phyloP scores from a whole-genome alignment of 2,888 invertebrate species.

The Chorisops tibialis region DNA sequence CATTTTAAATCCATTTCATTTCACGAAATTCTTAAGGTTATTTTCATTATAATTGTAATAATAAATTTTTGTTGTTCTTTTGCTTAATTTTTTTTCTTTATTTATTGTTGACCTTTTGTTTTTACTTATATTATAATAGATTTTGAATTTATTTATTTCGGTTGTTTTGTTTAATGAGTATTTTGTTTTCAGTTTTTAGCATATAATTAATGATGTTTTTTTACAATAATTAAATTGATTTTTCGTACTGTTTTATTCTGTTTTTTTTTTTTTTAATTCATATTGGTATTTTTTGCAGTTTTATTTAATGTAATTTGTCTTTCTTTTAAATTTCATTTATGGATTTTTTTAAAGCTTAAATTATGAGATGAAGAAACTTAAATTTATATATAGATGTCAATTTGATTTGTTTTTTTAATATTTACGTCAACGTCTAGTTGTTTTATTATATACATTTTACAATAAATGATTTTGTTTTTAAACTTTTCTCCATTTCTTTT shows the following conservation, averaged over 20 bases:
- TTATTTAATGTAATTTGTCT: not conserved
- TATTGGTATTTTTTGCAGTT: not conserved
- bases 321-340: not conserved
- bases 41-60: constrained; percentile 1
- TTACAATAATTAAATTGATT: constrained; percentile 29
- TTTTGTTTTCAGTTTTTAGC: constrained; percentile 47
- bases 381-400: too few relatives aligned
- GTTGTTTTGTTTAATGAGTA: constrained; percentile 36
- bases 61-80: constrained; percentile 4
- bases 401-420: not conserved
- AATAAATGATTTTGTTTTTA: not conserved
- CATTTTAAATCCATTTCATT: constrained; percentile 1
- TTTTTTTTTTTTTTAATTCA: not conserved
- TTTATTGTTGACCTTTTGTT: constrained; percentile 45
- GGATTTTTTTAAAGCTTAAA: not conserved
- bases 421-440: not conserved
- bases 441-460: constrained; percentile 4
- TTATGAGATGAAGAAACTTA: not conserved
- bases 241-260: constrained; percentile 6
- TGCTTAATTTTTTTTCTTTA: constrained; percentile 1
- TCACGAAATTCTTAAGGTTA: not conserved
- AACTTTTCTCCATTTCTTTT: not conserved
- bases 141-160: constrained; percentile 5
- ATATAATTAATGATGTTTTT: constrained; percentile 47
- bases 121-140: constrained; percentile 29